Percentiles rank a stretch among this genome's conserved stretches.
Evolutionary conservation across 2,113 vertebrate genomes (phyloP).

Genomic region (Stegostoma tigrinum): DNA sequence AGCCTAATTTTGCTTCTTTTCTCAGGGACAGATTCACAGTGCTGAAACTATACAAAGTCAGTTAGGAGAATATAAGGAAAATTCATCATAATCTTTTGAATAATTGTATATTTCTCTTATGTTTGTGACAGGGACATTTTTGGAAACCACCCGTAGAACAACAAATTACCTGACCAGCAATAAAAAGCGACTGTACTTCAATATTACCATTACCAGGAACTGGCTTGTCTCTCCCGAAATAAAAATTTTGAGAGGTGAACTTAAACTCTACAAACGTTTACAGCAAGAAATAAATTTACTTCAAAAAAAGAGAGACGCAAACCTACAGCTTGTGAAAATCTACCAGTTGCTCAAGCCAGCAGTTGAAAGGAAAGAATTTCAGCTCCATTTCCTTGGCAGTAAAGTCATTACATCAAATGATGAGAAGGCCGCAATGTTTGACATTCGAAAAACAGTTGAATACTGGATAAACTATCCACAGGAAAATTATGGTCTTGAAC

Average conservation of each 20-base stretch:
- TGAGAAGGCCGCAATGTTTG: conserved; percentile 9
- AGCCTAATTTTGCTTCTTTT: neutral
- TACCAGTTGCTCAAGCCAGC: conserved; percentile 29
- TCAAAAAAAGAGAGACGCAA: neutral
- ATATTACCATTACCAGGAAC: neutral
- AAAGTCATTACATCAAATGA: neutral
- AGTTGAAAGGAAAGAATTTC: neutral
- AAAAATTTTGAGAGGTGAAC: conserved; percentile 24
- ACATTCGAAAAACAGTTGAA: conserved; percentile 26
- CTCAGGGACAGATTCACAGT: neutral
- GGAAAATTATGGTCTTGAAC: conserved; percentile 30
- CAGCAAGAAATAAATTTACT: neutral
- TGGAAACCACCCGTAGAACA: conserved; percentile 6
- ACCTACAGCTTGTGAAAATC: neutral
- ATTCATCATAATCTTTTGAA: neutral
- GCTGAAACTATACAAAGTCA: neutral
- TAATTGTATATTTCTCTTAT: neutral
- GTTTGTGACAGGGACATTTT: conserved; percentile 26
- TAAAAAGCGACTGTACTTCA: conserved; percentile 27
- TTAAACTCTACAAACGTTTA: neutral
- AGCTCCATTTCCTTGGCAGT: neutral
- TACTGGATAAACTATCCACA: conserved; percentile 30
- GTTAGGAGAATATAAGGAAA: neutral
- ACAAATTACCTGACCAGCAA: neutral
- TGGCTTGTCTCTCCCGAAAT: conserved; percentile 26